phyloP scores from a whole-genome alignment of 2,113 vertebrate species.

The Heterotis niloticus region DNA sequence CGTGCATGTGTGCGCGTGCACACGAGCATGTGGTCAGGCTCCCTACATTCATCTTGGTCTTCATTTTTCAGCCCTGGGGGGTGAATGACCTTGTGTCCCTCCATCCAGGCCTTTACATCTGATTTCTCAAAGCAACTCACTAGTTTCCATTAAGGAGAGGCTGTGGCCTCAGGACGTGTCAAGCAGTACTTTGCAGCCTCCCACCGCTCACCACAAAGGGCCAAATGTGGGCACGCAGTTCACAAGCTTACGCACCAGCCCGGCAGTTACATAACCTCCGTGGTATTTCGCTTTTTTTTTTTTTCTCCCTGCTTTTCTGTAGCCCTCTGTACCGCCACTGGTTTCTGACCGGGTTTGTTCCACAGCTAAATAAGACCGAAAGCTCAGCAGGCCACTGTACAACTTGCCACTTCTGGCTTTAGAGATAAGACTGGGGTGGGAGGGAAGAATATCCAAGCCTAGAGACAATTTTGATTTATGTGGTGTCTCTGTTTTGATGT shows the following conservation, averaged over 20 bases:
- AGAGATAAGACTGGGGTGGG: too few species aligned
- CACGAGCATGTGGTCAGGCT: too few species aligned
- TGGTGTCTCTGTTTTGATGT: too few species aligned
- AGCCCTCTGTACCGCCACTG: too few species aligned
- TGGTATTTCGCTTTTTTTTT: neutral
- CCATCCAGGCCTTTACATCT: neutral
- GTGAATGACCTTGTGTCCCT: slow-evolving; percentile 1
- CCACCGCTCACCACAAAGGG: neutral
- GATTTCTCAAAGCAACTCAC: neutral
- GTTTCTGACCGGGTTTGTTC: too few species aligned
- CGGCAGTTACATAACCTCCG: neutral
- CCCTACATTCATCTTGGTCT: neutral
- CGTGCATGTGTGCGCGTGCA: neutral
- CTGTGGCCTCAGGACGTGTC: neutral
- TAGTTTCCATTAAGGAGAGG: neutral
- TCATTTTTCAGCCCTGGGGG: neutral
- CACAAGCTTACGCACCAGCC: neutral
- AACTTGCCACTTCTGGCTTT: too few species aligned
- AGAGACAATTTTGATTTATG: too few species aligned
- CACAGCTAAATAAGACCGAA: too few species aligned
- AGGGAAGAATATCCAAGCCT: too few species aligned
- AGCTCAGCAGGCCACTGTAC: too few species aligned
- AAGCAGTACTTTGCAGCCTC: neutral
- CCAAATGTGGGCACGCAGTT: neutral
- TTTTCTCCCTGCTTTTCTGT: too few species aligned